Base-by-base conservation (phyloP, 2,888 invertebrate genomes). In the Erebia aethiops region DNA sequence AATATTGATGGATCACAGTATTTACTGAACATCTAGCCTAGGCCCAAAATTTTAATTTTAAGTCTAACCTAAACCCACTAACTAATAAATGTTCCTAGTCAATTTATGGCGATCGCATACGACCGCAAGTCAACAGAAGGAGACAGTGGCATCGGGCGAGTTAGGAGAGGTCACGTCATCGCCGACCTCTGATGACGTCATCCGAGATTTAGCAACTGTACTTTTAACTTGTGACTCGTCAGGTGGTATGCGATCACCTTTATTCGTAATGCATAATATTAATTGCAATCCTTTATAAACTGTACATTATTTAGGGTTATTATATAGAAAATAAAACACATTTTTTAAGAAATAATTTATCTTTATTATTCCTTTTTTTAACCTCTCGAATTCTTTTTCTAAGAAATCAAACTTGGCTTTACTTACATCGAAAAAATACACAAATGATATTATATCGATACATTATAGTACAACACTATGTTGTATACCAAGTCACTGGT, bases 341-440 rank as follows among this genome's bases (percentile, higher is more conserved):
- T 85, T 82, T 82, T 75, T 67, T 90, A 92, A 91, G 92, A 93
- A 93, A 92, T 92, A 92, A 92, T 92, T 91, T 89, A 89, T 83
- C 84, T 92, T 92, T 92, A 90, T 91, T 91, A 90, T 90, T 90
- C 88, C 89, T 89, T 91, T 90, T 90, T 90, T 89, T 90, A 90
- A 90, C 85, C 87, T 92, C 90, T 91, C 88, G 87, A 91, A 88
- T 88, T 92, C 88, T 90, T 90, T 46, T 89, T 89, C 91, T 92
- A 92, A 91, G 89, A 89, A 92, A 92, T 89, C 90, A 92, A 92
- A 91, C 88, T 91, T 92, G 86, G 90, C 88, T 91, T 91, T 91
- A 90, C 88, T 90, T 91, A 93, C 92, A 92, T 90, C 84, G 88
- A 92, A 92, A 90, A 91, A 92, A 90, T 92, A 93, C 91, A 92